Evolutionary conservation across 2,888 invertebrate species (phyloP), one percentile per base, ranked within the genome.

Genomic region (Platycheirus rosarum): DNA sequence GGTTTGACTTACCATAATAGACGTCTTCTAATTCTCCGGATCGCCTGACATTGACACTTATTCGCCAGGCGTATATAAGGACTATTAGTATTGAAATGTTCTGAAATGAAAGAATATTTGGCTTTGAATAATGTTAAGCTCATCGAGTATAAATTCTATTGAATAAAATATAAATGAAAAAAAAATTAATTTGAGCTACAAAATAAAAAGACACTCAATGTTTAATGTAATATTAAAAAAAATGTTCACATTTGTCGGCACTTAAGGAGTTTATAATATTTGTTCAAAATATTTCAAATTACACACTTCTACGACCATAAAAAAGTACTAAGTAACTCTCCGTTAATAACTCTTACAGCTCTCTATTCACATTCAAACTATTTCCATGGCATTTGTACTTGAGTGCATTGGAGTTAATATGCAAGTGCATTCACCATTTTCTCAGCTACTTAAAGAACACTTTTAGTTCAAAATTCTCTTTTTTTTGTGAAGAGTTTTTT

Each of bases 81-180:
- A 95, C 94, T 86, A 95, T 95, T 86, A 95, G 87, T 87, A 95
- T 93, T 85, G 95, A 95, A 89, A 95, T 94, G 91, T 95, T 95
- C 95, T 95, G 93, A 26, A 82, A 82, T 11, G 13, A 55, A 51
- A 32, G n/a, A 26, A 51, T 11, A 70, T 35, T 37, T n/a, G 1
- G 8, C 6, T 11, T 32, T 29, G 16, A 63, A 35, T 26, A 13
- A 3, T 23, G n/a, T n/a, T n/a, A n/a, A n/a, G n/a, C n/a, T n/a
- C n/a, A n/a, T n/a, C n/a, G n/a, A n/a, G n/a, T n/a, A n/a, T n/a
- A n/a, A n/a, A n/a, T n/a, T n/a, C n/a, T n/a, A n/a, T n/a, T n/a
- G n/a, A n/a, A n/a, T n/a, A n/a, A n/a, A n/a, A n/a, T n/a, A n/a
- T n/a, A n/a, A n/a, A n/a, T n/a, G n/a, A n/a, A n/a, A n/a, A n/a